Evolutionary conservation across 2,797 vertebrate species (phyloP).

Genomic region (Artibeus jamaicensis): DNA sequence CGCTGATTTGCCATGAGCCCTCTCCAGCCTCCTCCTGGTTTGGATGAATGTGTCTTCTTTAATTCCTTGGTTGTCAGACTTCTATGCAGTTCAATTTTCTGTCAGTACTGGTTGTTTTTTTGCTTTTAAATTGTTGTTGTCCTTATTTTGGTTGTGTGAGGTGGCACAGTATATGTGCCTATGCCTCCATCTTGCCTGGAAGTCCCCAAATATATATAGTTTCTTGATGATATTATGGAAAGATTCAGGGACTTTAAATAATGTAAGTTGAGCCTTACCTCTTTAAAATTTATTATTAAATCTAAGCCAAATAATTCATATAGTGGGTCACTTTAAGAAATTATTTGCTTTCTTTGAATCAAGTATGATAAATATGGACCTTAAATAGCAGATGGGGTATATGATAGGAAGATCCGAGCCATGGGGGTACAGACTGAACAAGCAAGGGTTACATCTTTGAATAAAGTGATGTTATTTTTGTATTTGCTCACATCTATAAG

Average conservation of each 20-base stretch:
- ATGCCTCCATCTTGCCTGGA: too few species aligned
- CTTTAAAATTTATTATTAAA: background rate
- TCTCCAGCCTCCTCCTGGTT: too few species aligned
- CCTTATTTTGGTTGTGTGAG: too few species aligned
- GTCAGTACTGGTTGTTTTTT: too few species aligned
- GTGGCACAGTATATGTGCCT: too few species aligned
- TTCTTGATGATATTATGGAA: background rate
- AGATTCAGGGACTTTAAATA: background rate
- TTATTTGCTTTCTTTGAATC: background rate
- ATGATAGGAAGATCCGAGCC: too few species aligned
- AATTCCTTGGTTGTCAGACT: too few species aligned
- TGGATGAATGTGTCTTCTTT: too few species aligned
- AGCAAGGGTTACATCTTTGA: background rate
- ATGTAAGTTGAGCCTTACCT: background rate
- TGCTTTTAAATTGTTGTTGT: too few species aligned
- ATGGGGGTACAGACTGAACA: fast-evolving
- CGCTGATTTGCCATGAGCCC: too few species aligned
- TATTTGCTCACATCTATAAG: background rate
- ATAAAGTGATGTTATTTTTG: background rate
- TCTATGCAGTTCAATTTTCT: too few species aligned
- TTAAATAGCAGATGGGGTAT: background rate
- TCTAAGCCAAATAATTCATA: background rate
- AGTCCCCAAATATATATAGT: background rate
- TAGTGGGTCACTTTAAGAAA: background rate
- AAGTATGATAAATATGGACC: background rate